Evolutionary conservation across 1,140 invertebrate species (phyloP), one percentile per base, ranked within the genome.

Genomic region (Philotrypesis tridentata): DNA sequence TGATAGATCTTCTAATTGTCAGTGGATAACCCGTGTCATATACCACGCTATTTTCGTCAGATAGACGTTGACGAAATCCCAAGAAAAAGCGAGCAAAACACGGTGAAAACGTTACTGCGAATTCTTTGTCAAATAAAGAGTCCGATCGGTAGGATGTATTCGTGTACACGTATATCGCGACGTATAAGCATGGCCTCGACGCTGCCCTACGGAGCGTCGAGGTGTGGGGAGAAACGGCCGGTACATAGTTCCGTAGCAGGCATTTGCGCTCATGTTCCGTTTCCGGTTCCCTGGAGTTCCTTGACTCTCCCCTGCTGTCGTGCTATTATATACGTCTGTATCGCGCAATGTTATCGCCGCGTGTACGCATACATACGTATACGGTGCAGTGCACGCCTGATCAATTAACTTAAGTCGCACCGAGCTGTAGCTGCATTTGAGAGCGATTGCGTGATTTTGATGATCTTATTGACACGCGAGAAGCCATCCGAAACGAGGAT

Each of bases 211-310:
- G 29, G 65, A 8, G 29, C 40, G 14, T 29, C 17, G 23, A 77
- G 75, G 37, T 55, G 48, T 55, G 7, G 48, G 48, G 61, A 65
- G 61, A 65, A 31, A 78, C 27, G 27, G 17, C n/a, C 40, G 27
- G 14, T 63, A 17, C 17, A 55, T 40, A 48, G 33, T 63, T 73
- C 40, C 25, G 78, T 43, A 80, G 48, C 11, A 80, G 29, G n/a
- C 33, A 48, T 67, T 73, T 37, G 60, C 61, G 40, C 71, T 48
- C 25, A 21, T 61, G 71, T 67, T 74, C 79, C 79, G 37, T 68
- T 80, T 80, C 79, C 79, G 79, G 43, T 79, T 79, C 29, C 43
- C 21, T 27, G 29, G 17, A 73, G 70, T 80, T 73, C 40, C 79
- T 55, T 55, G 61, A 67, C 33, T 63, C 78, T 9, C 63, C 6